These are phyloP conservation scores for Stercorarius parasiticus DNA, from an alignment of 2,113 vertebrate species.

Conservation along the genomic window DNA sequence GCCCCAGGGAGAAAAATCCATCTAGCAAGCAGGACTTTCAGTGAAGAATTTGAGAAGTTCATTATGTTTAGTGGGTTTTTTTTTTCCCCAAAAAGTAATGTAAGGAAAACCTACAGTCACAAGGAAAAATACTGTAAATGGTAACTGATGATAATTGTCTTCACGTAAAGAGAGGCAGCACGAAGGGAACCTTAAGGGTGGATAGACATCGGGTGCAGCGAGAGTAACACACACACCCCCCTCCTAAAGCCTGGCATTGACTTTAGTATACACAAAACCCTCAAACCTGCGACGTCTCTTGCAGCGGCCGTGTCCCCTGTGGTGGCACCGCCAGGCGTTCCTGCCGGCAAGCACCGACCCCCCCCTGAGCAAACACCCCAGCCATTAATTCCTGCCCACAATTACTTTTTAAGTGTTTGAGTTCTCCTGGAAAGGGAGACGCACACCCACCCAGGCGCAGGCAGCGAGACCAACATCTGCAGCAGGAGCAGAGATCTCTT, in stretches of 20 bases:
- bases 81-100: rapidly evolving
- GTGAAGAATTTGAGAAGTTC: neutral
- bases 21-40: neutral
- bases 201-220: rapidly evolving
- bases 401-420: neutral
- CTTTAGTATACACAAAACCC: neutral
- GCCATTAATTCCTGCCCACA: neutral
- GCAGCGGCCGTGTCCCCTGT: neutral
- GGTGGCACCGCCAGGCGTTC: neutral
- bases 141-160: rapidly evolving
- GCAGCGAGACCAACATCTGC: neutral
- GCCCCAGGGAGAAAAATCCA: neutral
- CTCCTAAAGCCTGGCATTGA: rapidly evolving
- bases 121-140: rapidly evolving
- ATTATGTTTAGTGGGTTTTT: rapidly evolving
- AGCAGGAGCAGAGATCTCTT: neutral
- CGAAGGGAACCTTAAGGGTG: neutral
- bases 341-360: neutral
- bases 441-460: neutral
- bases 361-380: neutral
- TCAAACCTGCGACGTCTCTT: rapidly evolving
- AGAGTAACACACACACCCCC: neutral
- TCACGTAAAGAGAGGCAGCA: rapidly evolving
- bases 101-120: neutral
- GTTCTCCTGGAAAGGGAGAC: neutral